Evolutionary conservation across 2,797 vertebrate species (phyloP), one percentile per base, ranked within the genome.

Genomic region (Scleropages formosus): DNA sequence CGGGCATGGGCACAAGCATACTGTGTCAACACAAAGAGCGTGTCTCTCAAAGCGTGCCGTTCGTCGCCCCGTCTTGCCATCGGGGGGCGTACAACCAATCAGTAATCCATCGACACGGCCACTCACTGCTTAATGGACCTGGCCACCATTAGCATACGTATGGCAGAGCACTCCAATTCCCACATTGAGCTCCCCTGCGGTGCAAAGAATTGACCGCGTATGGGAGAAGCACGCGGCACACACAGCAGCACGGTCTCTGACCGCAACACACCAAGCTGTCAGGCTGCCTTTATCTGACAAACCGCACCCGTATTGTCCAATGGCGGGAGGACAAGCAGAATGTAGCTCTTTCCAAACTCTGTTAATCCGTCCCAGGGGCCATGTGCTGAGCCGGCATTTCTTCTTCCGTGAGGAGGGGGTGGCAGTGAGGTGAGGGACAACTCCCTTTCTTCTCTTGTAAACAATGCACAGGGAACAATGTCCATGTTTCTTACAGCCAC

Each of bases 351-450:
- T 84, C 58, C 74, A 63, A 84, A 79, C 39, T 18, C 71, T 39
- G 26, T 77, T 83, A 85, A 88, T 84, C 81, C 80, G 71, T 63
- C 75, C 76, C 70, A 75, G 78, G 77, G 46, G 13, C 73, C 71
- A 77, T 76, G 83, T 82, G 82, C 80, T 77, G 82, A 84, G 70
- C 39, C 65, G 75, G 82, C 79, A 82, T 74, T 80, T 85, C 61
- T 78, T 18, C 70, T 51, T 24, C 8, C 56, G 71, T 58, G 47
- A 24, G 39, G 18, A 46, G 9, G 11, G n/a, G 9, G 46, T n/a
- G 44, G 44, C 8, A 11, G 9, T 22, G 26, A 18, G 56, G 56
- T 26, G 51, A 61, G 20, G 8, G 18, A 15, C 9, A 15, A 74
- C 4, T 20, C 44, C n/a, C 18, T 64, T 20, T 51, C 18, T 65